A percentile compares a stretch with the other conserved stretches of the same genome.
These are phyloP conservation scores for Geotrypetes seraphini DNA, from an alignment of 2,797 vertebrate genomes.

Conservation along the genomic window DNA sequence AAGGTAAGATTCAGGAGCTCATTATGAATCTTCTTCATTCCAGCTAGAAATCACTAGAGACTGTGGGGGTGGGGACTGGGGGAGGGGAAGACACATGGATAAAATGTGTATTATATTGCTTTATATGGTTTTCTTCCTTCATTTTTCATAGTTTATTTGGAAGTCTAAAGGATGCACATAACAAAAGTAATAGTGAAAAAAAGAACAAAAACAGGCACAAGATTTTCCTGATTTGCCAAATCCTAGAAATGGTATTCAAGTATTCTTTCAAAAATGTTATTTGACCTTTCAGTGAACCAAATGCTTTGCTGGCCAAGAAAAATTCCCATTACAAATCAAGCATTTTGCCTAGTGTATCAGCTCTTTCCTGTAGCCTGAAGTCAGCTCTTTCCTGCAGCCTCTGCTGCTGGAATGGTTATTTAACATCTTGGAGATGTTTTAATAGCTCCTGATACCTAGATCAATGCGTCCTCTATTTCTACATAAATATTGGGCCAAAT, in stretches of 20 bases:
- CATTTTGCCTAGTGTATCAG: constrained; percentile 8
- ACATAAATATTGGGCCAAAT: too few species aligned
- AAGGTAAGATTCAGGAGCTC: too few species aligned
- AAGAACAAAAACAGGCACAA: constrained; percentile 20
- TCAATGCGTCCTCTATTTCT: too few species aligned
- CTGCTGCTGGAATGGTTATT: background rate
- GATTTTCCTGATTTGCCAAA: constrained; percentile 28
- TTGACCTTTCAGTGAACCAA: constrained; percentile 50
- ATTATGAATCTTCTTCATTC: too few species aligned
- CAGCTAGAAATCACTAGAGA: too few species aligned
- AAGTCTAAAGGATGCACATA: constrained; percentile 22
- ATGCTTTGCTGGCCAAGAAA: constrained; percentile 39
- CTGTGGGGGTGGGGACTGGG: too few species aligned
- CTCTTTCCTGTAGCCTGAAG: too few species aligned
- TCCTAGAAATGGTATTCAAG: constrained; percentile 42
- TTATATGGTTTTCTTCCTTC: too few species aligned
- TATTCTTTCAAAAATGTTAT: constrained; percentile 44
- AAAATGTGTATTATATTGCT: too few species aligned
- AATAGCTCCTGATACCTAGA: background rate
- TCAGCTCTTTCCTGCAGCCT: background rate
- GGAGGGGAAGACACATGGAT: too few species aligned
- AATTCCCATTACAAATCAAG: constrained; percentile 43
- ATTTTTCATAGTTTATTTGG: constrained; percentile 6
- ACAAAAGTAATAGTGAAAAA: constrained; percentile 29
- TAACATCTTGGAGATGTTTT: constrained; percentile 1